Conservation (phyloP, 92 coral and sea anemone species). For the Epizoanthus stellaris region DNA sequence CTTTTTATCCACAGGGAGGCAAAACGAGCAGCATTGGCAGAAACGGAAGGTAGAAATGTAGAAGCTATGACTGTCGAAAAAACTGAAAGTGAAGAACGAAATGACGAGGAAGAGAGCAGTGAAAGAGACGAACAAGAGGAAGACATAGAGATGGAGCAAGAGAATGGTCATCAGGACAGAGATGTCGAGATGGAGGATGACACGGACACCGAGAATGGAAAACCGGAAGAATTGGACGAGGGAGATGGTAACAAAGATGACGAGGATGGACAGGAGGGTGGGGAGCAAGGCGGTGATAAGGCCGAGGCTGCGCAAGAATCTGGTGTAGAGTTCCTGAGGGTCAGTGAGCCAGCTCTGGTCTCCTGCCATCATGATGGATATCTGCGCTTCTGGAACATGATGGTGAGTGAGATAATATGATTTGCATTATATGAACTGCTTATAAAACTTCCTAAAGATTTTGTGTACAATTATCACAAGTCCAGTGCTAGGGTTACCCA, state of each 20-base stretch:
- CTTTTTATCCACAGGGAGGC: constrained; percentile 23
- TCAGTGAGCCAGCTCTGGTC: constrained; percentile 84
- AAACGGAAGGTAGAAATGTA: background rate
- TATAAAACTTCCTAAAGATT: background rate
- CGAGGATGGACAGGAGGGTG: constrained; percentile 11
- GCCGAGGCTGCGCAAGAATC: constrained; percentile 14
- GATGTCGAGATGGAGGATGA: constrained; percentile 46
- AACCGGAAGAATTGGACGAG: background rate
- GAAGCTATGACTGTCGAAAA: constrained; percentile 11
- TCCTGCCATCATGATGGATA: constrained; percentile 95
- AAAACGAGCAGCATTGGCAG: background rate
- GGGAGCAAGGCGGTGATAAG: constrained; percentile 6
- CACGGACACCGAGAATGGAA: constrained; percentile 35
- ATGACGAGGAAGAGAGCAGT: constrained; percentile 43
- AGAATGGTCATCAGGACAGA: constrained; percentile 10
- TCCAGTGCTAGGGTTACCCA: too few relatives aligned
- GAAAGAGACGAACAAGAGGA: constrained; percentile 20
- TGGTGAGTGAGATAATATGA: constrained; percentile 59
- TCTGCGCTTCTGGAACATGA: constrained; percentile 89
- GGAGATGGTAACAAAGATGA: constrained; percentile 1
- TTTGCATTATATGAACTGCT: background rate
- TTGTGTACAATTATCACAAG: too few relatives aligned
- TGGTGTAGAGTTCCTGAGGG: constrained; percentile 64
- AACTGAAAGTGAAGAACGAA: constrained; percentile 39
- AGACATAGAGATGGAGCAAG: constrained; percentile 55